Conservation (phyloP, 2,888 invertebrate genomes). For the Apamea anceps region DNA sequence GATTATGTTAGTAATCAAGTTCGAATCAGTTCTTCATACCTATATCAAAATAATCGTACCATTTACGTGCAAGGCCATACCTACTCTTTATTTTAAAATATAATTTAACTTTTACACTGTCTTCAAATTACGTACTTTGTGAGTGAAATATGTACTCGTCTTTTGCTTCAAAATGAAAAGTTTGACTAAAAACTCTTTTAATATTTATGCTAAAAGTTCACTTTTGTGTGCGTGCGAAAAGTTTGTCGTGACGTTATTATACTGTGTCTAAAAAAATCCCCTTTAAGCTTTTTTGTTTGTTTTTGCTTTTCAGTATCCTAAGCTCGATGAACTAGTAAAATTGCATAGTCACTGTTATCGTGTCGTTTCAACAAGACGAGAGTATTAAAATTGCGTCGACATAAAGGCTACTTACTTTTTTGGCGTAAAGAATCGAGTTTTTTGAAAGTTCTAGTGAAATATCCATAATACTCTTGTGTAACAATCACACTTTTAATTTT, state of each 20-base stretch:
- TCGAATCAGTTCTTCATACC: background rate
- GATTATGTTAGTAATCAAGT: background rate
- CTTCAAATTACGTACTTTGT: background rate
- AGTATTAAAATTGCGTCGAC: background rate
- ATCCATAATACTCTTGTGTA: background rate
- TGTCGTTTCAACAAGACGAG: background rate
- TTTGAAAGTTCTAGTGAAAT: background rate
- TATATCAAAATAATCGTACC: background rate
- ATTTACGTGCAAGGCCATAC: background rate
- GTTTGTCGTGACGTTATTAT: background rate
- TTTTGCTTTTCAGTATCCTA: background rate
- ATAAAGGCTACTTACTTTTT: background rate
- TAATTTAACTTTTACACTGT: background rate
- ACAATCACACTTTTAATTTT: background rate
- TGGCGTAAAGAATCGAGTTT: background rate
- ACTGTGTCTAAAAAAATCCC: background rate
- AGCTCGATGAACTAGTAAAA: background rate
- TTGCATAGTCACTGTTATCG: background rate
- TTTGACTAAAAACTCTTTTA: conserved; percentile 16
- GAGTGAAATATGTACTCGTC: conserved; percentile 14
- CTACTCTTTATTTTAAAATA: conserved; percentile 3
- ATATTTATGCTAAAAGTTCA: conserved; percentile 24
- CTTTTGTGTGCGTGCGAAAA: conserved; percentile 16
- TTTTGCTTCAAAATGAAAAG: conserved; percentile 21
- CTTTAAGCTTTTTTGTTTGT: background rate